Conservation (phyloP, 2,113 vertebrate species). For the Tylochromis polylepis region DNA sequence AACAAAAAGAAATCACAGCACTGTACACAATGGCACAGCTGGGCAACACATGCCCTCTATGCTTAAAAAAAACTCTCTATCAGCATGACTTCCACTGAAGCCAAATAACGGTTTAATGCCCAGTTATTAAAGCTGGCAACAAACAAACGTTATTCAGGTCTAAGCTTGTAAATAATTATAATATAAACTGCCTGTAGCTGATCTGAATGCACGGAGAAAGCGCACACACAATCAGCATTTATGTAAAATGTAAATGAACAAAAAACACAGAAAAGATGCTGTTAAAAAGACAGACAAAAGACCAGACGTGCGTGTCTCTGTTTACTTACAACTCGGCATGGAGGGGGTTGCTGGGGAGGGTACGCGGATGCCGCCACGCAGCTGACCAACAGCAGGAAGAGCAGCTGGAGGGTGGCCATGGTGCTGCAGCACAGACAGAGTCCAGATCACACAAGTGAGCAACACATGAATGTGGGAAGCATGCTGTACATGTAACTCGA, state of each 20-base stretch:
- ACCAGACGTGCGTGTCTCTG: neutral
- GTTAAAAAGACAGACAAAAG: neutral
- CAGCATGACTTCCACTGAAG: neutral
- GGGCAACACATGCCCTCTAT: neutral
- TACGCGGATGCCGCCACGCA: constrained; percentile 56
- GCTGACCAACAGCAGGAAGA: constrained; percentile 74
- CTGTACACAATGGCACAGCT: neutral
- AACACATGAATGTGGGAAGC: constrained; percentile 26
- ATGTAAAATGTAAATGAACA: neutral
- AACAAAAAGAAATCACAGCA: neutral
- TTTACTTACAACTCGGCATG: constrained; percentile 82
- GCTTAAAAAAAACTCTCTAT: neutral
- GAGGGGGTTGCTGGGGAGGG: constrained; percentile 35
- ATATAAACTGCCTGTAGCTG: neutral
- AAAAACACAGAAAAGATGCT: neutral
- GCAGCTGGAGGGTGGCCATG: constrained; percentile 79
- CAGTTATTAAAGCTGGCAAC: neutral
- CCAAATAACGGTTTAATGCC: neutral
- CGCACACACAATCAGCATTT: accelerated
- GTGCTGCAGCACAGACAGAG: constrained; percentile 66
- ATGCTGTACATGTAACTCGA: neutral
- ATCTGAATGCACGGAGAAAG: neutral
- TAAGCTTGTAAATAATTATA: neutral
- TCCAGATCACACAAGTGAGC: constrained; percentile 13
- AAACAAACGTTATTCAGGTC: neutral